These are phyloP conservation scores for Chymomyza amoena DNA, from an alignment of 2,888 invertebrate species.

Conservation along the genomic window DNA sequence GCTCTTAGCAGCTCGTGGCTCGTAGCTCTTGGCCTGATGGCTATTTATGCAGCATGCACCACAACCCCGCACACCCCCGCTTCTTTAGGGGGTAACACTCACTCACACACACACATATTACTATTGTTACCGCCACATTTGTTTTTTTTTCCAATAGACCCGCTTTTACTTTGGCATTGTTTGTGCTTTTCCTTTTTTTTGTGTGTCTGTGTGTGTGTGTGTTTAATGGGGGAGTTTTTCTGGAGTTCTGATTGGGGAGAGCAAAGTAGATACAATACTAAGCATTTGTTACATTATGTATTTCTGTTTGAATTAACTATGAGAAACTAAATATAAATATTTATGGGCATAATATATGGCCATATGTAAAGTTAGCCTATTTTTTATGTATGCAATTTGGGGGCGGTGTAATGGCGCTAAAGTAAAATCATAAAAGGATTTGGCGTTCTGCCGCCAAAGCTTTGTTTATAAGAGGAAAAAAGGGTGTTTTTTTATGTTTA, in stretches of 20 bases:
- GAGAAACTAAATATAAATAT: background rate
- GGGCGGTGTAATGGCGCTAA: no score
- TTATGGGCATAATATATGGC: background rate
- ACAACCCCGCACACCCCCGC: constrained; percentile 31
- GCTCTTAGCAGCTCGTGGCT: constrained; percentile 4
- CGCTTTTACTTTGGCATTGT: background rate
- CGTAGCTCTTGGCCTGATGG: constrained; percentile 15
- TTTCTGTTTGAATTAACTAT: background rate
- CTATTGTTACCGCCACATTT: constrained; percentile 41
- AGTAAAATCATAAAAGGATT: no score
- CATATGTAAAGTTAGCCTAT: background rate
- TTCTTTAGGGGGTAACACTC: constrained; percentile 53
- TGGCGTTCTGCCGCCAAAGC: no score
- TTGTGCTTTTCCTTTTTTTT: background rate
- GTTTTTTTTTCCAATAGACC: constrained; percentile 29
- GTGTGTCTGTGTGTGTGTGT: background rate
- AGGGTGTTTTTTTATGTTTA: no score
- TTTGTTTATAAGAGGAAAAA: no score
- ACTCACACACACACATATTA: constrained; percentile 12
- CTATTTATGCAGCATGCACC: constrained; percentile 39
- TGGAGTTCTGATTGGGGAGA: background rate
- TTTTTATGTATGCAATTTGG: no score
- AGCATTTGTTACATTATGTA: background rate
- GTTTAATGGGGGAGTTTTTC: background rate
- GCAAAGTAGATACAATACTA: background rate